A percentile compares a stretch with the other conserved stretches of the same genome.
These are phyloP conservation scores for Mormyrops attenuatus DNA, from an alignment of 2,797 vertebrate genomes.

Conservation along the genomic window DNA sequence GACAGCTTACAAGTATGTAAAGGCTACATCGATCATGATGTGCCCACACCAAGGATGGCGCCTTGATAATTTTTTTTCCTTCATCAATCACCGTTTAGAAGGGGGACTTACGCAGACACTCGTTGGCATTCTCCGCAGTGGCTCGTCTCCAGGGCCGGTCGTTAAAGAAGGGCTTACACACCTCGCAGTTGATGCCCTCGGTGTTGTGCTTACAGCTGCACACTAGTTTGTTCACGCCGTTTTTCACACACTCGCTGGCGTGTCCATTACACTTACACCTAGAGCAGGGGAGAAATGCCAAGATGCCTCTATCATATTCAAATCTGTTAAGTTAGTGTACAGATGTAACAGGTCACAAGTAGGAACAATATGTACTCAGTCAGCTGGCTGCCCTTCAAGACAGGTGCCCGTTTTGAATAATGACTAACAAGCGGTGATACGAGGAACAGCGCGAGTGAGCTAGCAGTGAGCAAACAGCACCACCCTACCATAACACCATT, in stretches of 20 bases:
- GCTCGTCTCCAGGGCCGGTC: slow-evolving; percentile 91
- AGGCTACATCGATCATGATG: not conserved
- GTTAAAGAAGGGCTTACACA: slow-evolving; percentile 86
- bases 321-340: not conserved
- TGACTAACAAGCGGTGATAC: not conserved
- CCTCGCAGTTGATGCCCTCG: slow-evolving; percentile 75
- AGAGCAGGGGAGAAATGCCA: not conserved
- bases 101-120: slow-evolving; percentile 79
- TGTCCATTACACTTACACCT: slow-evolving; percentile 98
- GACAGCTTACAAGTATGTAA: not conserved
- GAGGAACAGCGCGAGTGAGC: not conserved
- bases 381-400: not conserved
- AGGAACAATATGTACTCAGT: not conserved
- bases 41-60: too few relatives aligned
- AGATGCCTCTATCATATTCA: not conserved
- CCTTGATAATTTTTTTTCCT: not conserved
- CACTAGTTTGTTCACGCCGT: slow-evolving; percentile 61
- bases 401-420: not conserved
- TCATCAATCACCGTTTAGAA: not conserved
- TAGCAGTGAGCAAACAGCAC: not conserved
- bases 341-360: not conserved
- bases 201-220: slow-evolving; percentile 95
- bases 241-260: slow-evolving; percentile 79
- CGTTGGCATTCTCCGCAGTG: slow-evolving; percentile 74
- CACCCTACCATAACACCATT: not conserved